A percentile compares a stretch with the other conserved stretches of the same genome.
phyloP scores from a whole-genome alignment of 1,140 invertebrate species.

The Zaprionus lachaisei region DNA sequence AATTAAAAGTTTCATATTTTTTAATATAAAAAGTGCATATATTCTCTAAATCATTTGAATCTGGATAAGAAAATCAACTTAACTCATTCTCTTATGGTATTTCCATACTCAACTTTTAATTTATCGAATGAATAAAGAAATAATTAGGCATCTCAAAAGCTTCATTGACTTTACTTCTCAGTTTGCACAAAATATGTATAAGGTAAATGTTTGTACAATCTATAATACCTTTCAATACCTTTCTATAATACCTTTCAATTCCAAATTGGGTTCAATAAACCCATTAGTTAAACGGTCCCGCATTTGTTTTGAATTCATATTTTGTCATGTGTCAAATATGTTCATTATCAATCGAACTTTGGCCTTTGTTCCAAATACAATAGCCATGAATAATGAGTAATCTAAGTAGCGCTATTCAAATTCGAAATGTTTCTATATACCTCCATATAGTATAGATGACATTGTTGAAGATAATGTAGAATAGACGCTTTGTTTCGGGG shows the following conservation, averaged over 20 bases:
- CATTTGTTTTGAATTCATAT: conserved; percentile 43
- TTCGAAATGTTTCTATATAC: conserved; percentile 1
- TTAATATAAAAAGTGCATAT: background rate
- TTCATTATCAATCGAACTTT: conserved; percentile 49
- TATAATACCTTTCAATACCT: background rate
- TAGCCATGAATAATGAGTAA: conserved; percentile 10
- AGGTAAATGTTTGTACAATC: background rate
- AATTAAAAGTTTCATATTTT: background rate
- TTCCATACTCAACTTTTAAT: background rate
- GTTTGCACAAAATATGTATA: background rate
- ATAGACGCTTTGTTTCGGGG: background rate
- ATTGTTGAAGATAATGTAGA: background rate
- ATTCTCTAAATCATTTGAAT: background rate
- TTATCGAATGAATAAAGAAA: conserved; percentile 4
- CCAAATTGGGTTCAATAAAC: conserved; percentile 57
- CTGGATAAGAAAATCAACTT: background rate
- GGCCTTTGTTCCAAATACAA: conserved; percentile 33
- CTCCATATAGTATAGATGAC: background rate
- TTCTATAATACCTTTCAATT: conserved; percentile 1
- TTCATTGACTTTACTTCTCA: background rate
- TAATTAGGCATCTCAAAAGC: background rate
- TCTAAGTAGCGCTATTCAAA: background rate
- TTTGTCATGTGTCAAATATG: conserved; percentile 35
- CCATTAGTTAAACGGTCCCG: conserved; percentile 57
- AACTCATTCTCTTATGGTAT: background rate